Evolutionary conservation across 2,797 vertebrate genomes (phyloP).

Genomic region (Muscicapa comitata): DNA sequence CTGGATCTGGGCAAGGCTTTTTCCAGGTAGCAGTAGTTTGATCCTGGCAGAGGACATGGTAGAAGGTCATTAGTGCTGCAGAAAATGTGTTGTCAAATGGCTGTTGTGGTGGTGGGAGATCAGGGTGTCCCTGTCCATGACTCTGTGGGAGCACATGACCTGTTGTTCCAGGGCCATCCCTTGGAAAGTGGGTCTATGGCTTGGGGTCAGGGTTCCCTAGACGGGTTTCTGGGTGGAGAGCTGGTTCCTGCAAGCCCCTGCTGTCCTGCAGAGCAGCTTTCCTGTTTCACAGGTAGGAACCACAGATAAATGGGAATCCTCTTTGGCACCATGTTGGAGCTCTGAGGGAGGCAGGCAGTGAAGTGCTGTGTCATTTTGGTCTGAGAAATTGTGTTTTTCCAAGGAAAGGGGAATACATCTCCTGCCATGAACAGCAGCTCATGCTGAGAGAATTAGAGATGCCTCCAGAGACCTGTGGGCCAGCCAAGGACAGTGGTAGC

Average conservation of each 20-base stretch:
- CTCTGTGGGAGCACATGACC: rapidly evolving
- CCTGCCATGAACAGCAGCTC: neutral
- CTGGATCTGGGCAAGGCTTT: neutral
- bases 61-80: neutral
- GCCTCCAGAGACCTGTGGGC: neutral
- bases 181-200: neutral
- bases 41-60: neutral
- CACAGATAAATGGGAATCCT: neutral
- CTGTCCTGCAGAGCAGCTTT: neutral
- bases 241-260: neutral
- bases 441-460: neutral
- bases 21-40: neutral
- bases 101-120: rapidly evolving
- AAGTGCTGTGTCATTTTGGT: neutral
- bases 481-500: neutral
- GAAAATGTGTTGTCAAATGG: neutral
- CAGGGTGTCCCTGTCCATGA: rapidly evolving
- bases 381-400: neutral
- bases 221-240: neutral
- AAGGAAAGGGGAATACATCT: neutral
- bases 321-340: neutral
- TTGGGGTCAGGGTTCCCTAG: neutral
- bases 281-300: neutral
- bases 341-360: neutral
- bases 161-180: no score